These are phyloP conservation scores for Drosophila hamatofila DNA, from an alignment of 2,888 invertebrate genomes.

Conservation along the genomic window DNA sequence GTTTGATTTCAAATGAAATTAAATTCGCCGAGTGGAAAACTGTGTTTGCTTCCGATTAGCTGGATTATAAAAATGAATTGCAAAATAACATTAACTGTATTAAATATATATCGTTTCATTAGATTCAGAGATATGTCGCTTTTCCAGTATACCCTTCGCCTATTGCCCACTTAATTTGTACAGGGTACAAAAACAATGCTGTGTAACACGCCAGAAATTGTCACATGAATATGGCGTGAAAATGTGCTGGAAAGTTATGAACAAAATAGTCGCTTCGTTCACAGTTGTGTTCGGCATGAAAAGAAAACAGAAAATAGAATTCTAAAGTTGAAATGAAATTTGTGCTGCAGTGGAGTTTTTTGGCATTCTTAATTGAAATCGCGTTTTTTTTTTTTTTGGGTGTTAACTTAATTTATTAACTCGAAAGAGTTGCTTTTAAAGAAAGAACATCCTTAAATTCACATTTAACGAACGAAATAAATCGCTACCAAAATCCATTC, in stretches of 20 bases:
- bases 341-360: constrained; percentile 11
- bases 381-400: background rate
- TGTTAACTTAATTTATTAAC: background rate
- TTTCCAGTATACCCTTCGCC: background rate
- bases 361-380: constrained; percentile 29
- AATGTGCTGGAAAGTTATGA: constrained; percentile 48
- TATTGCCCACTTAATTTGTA: background rate
- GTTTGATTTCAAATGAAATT: constrained; percentile 38
- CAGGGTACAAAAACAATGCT: constrained; percentile 14
- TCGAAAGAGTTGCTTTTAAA: too few species aligned
- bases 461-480: constrained; percentile 9
- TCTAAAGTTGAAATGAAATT: constrained; percentile 23
- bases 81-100: too few species aligned
- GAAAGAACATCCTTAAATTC: background rate
- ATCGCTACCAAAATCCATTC: constrained; percentile 40
- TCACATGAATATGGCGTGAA: constrained; percentile 43
- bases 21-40: constrained; percentile 57
- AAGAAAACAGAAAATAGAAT: constrained; percentile 17
- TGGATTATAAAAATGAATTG: constrained; percentile 1
- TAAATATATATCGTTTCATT: too few species aligned
- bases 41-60: constrained; percentile 51
- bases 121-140: too few species aligned
- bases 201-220: constrained; percentile 18
- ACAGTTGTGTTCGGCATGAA: background rate
- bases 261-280: constrained; percentile 32